phyloP scores from a whole-genome alignment of 92 coral and sea anemone genomes.

The Micromussa lordhowensis region DNA sequence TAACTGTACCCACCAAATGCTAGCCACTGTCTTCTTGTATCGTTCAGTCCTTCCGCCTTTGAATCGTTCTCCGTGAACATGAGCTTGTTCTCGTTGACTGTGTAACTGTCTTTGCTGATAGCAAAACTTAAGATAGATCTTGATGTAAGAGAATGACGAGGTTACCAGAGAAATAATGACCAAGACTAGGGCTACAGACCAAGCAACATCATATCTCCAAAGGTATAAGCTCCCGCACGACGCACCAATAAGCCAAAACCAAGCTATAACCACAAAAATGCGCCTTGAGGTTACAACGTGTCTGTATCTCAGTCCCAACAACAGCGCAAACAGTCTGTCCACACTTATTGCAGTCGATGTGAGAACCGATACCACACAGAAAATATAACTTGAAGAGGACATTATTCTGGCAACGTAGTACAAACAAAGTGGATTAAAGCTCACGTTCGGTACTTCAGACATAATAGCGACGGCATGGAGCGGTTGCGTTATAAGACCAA shows the following conservation, averaged over 20 bases:
- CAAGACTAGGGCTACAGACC: neutral
- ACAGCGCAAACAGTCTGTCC: constrained; percentile 27
- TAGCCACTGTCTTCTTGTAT: neutral
- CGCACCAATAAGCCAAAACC: neutral
- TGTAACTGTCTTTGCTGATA: neutral
- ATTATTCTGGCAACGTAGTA: neutral
- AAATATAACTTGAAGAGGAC: neutral
- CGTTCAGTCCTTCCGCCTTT: neutral
- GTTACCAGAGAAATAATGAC: neutral
- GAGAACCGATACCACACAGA: neutral
- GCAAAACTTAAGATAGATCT: constrained; percentile 2
- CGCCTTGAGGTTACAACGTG: neutral
- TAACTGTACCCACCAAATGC: neutral
- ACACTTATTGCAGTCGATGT: constrained; percentile 16
- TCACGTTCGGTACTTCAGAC: neutral
- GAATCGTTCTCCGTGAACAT: neutral
- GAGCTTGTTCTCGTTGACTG: neutral
- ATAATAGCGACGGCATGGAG: neutral
- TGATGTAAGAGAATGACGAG: neutral
- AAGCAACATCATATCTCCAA: neutral
- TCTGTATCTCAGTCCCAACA: constrained; percentile 6
- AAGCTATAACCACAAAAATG: neutral
- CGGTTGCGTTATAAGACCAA: constrained; percentile 23
- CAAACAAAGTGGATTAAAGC: neutral
- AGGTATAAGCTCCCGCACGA: neutral